Evolutionary conservation across 2,888 invertebrate genomes (phyloP), one percentile per base, ranked within the genome.

Genomic region (Aethes cnicana): DNA sequence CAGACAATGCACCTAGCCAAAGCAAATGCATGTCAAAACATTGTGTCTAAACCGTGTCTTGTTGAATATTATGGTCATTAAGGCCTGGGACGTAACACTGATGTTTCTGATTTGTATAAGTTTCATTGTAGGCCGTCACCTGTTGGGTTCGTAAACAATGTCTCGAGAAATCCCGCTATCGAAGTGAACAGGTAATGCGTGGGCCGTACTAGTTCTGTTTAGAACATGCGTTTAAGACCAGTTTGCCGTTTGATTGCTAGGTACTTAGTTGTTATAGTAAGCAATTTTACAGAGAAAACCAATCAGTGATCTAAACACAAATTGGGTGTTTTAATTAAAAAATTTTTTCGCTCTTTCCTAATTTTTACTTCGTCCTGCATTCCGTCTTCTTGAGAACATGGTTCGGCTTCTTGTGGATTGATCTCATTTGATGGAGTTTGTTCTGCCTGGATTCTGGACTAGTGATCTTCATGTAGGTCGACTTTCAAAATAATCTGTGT

Each of bases 131-230:
- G 68, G 68, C 73, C 72, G 75, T 73, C 74, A 76, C 72, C 72
- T 80, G 81, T 78, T 75, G 68, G 69, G 62, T 68, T 70, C 69
- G 75, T 79, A 77, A 79, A 80, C 77, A 74, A 62, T 76, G 72
- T 76, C 70, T 69, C 68, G 62, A 72, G 76, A 77, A 75, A 74
- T 77, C 71, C 72, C 48, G 53, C 72, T 72, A 69, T 69, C 74
- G 69, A 64, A 69, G 69, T 72, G 65, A 71, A 74, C 69, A 72
- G 66, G 64, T 57, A 55, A 39, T 54, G 41, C 53, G 56, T 61
- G 55, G 54, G 56, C n/a, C n/a, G n/a, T n/a, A n/a, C n/a, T n/a
- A 12, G 47, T 44, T 43, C 48, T 42, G 48, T 23, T 54, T 53
- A 7, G 23, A 37, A 14, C 32, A 41, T 18, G 44, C 30, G 11